A percentile compares a stretch with the other conserved stretches of the same genome.
Evolutionary conservation across 2,888 invertebrate species (phyloP).

Genomic region (Amphipyra berbera): DNA sequence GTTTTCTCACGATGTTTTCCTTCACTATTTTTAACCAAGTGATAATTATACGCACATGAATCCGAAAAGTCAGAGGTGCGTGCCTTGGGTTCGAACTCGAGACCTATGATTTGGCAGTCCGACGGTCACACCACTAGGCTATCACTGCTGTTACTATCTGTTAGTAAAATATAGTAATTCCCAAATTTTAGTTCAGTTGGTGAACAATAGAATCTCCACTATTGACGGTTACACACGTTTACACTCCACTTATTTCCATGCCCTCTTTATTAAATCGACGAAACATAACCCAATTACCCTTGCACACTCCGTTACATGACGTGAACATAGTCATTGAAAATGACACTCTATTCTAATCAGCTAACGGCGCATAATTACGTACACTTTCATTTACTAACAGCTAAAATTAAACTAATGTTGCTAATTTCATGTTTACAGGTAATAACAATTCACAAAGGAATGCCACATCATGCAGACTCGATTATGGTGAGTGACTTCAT

Average conservation of each 20-base stretch:
- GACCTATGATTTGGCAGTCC: too few relatives aligned
- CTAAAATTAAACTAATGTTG: slow-evolving; percentile 27
- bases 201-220: too few relatives aligned
- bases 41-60: too few relatives aligned
- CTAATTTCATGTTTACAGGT: slow-evolving; percentile 51
- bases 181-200: too few relatives aligned
- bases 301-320: slow-evolving; percentile 10
- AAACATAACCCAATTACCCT: slow-evolving; percentile 10
- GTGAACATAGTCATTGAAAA: slow-evolving; percentile 20
- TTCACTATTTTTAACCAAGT: too few relatives aligned
- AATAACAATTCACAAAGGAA: slow-evolving; percentile 48
- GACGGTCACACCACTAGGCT: too few relatives aligned
- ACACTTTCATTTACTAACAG: slow-evolving; percentile 13
- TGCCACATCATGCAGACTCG: slow-evolving; percentile 29
- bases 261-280: slow-evolving; percentile 14
- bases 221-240: too few relatives aligned
- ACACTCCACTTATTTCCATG: slow-evolving; percentile 6
- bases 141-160: too few relatives aligned
- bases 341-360: slow-evolving; percentile 14
- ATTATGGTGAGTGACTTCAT: slow-evolving; percentile 44
- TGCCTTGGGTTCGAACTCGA: too few relatives aligned
- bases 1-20: too few relatives aligned
- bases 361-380: not conserved
- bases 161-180: too few relatives aligned
- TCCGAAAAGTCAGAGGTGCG: too few relatives aligned